Base-by-base conservation (phyloP, 2,797 vertebrate genomes). In the Cygnus olor region DNA sequence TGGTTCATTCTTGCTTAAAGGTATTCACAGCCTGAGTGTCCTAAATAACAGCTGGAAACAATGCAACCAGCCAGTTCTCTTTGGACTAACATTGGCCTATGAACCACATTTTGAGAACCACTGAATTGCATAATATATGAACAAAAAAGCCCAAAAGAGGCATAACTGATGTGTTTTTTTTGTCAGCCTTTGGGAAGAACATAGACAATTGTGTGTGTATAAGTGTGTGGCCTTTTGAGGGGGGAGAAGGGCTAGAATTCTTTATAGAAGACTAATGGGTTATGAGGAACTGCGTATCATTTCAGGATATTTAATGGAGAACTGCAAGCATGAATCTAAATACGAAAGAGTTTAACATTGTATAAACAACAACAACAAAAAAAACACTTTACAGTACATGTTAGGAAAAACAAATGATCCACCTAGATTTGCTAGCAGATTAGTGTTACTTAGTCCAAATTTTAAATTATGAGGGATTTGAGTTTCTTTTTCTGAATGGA, bases 21-120 rank as follows among this genome's bases (percentile, higher is more conserved):
- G 95, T 96, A 95, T 97, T 97, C 95, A 96, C 90, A 95, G 94
- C 71, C 95, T 60, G 88, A 97, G 94, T 94, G 95, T 96, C 95
- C 95, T 89, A 96, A 94, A 96, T 96, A 95, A 97, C 94, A 97
- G 93, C 95, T 97, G 94, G 96, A 97, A 97, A 96, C 95, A 96
- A 95, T 95, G 91, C 91, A 90, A 93, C 94, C 93, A 96, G 90
- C 91, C 94, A 94, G 78, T 96, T 95, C 90, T 94, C 81, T 94
- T 96, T 95, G 80, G 93, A 80, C 80, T 95, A 69, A 89, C 89
- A 74, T 19, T 97, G 94, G 90, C 91, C 93, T 95, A 79, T 96
- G 94, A 96, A 93, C 90, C 68, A 60, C 93, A 89, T 96, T 96
- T 96, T 94, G 74, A 94, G 96, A 96, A 93, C 80, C 86, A 70